Percentiles rank a stretch among this genome's conserved stretches.
Conservation (phyloP, 2,113 vertebrate species). For the Caloenas nicobarica region DNA sequence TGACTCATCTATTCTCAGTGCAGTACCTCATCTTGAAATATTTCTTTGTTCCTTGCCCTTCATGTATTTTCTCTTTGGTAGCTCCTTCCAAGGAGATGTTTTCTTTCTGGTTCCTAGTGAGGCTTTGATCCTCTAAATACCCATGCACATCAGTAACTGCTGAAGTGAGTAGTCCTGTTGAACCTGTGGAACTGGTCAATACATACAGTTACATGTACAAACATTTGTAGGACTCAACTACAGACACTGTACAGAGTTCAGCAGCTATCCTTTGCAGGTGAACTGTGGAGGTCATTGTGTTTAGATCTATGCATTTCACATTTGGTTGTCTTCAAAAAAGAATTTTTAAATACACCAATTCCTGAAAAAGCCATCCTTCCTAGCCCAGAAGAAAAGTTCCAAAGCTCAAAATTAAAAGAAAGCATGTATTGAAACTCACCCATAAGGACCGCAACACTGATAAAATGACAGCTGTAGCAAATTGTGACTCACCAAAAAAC, state of each 20-base stretch:
- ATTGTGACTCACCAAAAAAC: constrained; percentile 51
- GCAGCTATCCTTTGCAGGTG: neutral
- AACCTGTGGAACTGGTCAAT: neutral
- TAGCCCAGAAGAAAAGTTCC: neutral
- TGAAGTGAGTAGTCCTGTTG: neutral
- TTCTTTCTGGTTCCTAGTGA: neutral
- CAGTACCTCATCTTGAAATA: constrained; percentile 48
- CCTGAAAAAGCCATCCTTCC: neutral
- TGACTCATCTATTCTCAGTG: constrained; percentile 61
- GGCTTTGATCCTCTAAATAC: neutral
- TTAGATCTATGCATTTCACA: neutral
- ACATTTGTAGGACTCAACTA: neutral
- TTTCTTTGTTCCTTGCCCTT: constrained; percentile 38
- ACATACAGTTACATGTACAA: neutral
- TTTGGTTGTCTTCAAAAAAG: neutral
- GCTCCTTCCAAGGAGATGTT: constrained; percentile 27
- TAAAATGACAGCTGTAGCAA: constrained; percentile 57
- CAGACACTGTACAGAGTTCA: neutral
- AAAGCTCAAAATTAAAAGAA: neutral
- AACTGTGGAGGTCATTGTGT: neutral
- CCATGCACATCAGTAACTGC: neutral
- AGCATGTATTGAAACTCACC: neutral
- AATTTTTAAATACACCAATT: neutral
- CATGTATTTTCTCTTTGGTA: constrained; percentile 13
- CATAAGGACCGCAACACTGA: constrained; percentile 12